Conservation (phyloP, 23 tunicate genomes). For the Trididemnum miniatum region DNA sequence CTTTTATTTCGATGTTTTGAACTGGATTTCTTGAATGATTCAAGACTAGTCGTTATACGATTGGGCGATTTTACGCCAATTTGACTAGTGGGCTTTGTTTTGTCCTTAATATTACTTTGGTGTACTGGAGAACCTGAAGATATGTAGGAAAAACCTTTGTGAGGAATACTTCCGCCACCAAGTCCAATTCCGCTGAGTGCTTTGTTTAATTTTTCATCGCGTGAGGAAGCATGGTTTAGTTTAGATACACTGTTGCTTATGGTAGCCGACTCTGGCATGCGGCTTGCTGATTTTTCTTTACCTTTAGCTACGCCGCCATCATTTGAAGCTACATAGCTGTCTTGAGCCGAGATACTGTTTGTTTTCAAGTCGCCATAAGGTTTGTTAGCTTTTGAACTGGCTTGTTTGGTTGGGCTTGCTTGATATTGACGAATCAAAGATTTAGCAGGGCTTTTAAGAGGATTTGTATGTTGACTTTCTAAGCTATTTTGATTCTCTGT, state of each 20-base stretch:
- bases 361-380: conserved; percentile 10
- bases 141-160: conserved; percentile 51
- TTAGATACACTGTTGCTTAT: background rate
- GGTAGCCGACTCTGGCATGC: background rate
- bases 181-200: conserved; percentile 60
- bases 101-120: no score
- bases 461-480: conserved; percentile 37
- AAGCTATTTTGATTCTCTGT: conserved; percentile 1
- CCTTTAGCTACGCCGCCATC: background rate
- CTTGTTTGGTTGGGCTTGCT: conserved; percentile 11
- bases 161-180: conserved; percentile 64
- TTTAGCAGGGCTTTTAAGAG: conserved; percentile 24
- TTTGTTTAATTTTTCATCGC: background rate
- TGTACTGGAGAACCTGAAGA: conserved; percentile 7
- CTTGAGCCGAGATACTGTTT: conserved; percentile 10
- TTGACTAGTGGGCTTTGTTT: no score
- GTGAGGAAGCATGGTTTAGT: background rate
- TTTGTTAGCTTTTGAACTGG: background rate
- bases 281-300: background rate
- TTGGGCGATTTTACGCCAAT: no score
- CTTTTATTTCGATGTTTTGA: no score
- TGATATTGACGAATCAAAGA: conserved; percentile 44
- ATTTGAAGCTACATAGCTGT: background rate
- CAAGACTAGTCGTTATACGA: no score
- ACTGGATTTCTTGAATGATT: no score